A percentile compares a stretch with the other conserved stretches of the same genome.
Conservation (phyloP, 64 coral and sea anemone genomes). For the Pocillopora verrucosa region DNA sequence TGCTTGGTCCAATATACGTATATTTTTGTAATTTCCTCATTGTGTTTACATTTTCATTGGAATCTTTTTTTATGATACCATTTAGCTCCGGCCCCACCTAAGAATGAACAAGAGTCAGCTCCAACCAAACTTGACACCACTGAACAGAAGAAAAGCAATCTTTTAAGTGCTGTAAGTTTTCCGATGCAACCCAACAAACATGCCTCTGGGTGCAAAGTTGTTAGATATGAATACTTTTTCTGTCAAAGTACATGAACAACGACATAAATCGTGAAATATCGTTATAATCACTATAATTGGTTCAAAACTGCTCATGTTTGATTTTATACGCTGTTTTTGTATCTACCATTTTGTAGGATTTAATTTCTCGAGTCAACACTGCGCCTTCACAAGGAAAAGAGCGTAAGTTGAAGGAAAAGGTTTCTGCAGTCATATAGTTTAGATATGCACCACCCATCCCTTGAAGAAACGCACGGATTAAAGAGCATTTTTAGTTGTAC, state of each 20-base stretch:
- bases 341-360: background rate
- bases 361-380: background rate
- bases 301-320: background rate
- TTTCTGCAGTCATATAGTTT: too few species aligned
- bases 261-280: too few species aligned
- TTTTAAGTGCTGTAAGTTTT: too few species aligned
- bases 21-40: background rate
- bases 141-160: background rate
- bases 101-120: background rate
- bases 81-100: background rate
- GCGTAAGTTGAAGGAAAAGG: conserved; percentile 8
- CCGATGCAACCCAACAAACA: too few species aligned
- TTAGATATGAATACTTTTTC: too few species aligned
- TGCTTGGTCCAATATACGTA: background rate
- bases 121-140: background rate
- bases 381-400: background rate
- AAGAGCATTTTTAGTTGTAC: too few species aligned
- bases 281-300: too few species aligned
- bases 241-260: too few species aligned
- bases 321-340: background rate
- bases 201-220: too few species aligned
- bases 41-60: background rate
- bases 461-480: too few species aligned
- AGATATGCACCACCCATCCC: too few species aligned
- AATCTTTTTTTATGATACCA: background rate